Conservation (phyloP, 2,797 vertebrate genomes). For the Mormyrus hasselquistii region DNA sequence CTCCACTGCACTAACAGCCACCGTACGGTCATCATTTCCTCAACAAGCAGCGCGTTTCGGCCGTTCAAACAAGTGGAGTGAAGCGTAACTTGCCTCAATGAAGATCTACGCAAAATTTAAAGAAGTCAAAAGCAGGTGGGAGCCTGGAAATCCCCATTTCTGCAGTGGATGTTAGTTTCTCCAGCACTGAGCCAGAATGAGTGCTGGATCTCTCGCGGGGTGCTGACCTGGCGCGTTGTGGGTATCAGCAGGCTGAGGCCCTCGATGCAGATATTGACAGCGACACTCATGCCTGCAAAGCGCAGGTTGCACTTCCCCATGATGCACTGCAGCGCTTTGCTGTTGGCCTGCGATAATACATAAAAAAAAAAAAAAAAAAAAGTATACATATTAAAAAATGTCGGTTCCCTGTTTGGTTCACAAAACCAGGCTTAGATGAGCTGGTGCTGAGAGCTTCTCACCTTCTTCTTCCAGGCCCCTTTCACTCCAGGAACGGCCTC, state of each 20-base stretch:
- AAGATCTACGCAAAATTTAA: not conserved
- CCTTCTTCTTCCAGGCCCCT: conserved; percentile 91
- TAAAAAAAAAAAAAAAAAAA: not conserved
- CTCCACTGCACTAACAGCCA: not conserved
- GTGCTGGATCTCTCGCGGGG: not conserved
- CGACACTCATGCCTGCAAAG: conserved; percentile 88
- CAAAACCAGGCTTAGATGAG: conserved; percentile 5
- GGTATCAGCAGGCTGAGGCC: conserved; percentile 86
- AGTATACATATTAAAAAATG: not conserved
- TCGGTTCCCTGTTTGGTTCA: not conserved
- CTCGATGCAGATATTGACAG: conserved; percentile 84
- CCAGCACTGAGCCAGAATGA: not conserved
- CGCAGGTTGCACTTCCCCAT: conserved; percentile 92
- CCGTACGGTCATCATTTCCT: not conserved
- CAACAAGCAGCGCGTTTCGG: not conserved
- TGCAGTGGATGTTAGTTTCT: not conserved
- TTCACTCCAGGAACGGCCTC: conserved; percentile 85
- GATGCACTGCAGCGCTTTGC: conserved; percentile 81
- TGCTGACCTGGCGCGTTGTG: conserved; percentile 79
- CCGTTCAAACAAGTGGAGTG: not conserved
- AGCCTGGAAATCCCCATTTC: not conserved
- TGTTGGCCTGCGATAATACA: conserved; percentile 57
- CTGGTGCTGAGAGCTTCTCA: conserved; percentile 37
- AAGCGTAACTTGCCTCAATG: not conserved
- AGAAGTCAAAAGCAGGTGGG: not conserved